Evolutionary conservation across 2,113 vertebrate species (phyloP), one percentile per base, ranked within the genome.

Genomic region (Takifugu bimaculatus): DNA sequence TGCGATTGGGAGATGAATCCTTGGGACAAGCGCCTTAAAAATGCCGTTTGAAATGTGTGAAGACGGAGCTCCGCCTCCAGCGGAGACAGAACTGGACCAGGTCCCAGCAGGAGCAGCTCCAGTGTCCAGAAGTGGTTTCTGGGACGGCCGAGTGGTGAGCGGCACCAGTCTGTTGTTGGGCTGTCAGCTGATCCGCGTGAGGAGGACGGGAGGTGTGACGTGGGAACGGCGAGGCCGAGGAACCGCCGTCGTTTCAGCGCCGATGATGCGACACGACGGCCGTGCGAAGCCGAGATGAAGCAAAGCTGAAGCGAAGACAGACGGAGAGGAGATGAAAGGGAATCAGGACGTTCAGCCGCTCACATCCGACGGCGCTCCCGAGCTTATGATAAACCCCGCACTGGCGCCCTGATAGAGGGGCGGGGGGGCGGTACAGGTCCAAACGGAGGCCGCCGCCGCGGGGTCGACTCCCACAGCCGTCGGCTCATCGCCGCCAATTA

Each of bases 261-360:
- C 44, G 57, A 39, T 57, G 56, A 57, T 4, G 50, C 49, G 42
- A 25, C 47, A 25, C 59, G 54, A 5, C 28, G 2, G 6, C 27
- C 6, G 47, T 6, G 0, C 55, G 14, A 54, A 32, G 26, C 48
- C 56, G 29, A 63, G 48, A 11, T 14, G n/a, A 25, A n/a, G n/a
- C n/a, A n/a, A n/a, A n/a, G n/a, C n/a, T n/a, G n/a, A n/a, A 43
- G 62, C 59, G 35, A 20, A 20, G 20, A 20, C 20, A 20, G 20
- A 57, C 57, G 50, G 65, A 32, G 60, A 57, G 3, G 55, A 70
- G 29, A 74, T 79, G 70, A 77, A 81, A 75, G 54, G 6, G 65
- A 68, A 75, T 77, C 0, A 10, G 25, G 26, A 60, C 67, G 49
- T 13, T 50, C 12, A 61, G 61, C 53, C 32, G 57, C 10, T 2